These are phyloP conservation scores for Danio kyathit DNA, from an alignment of 2,797 vertebrate species.

Conservation along the genomic window DNA sequence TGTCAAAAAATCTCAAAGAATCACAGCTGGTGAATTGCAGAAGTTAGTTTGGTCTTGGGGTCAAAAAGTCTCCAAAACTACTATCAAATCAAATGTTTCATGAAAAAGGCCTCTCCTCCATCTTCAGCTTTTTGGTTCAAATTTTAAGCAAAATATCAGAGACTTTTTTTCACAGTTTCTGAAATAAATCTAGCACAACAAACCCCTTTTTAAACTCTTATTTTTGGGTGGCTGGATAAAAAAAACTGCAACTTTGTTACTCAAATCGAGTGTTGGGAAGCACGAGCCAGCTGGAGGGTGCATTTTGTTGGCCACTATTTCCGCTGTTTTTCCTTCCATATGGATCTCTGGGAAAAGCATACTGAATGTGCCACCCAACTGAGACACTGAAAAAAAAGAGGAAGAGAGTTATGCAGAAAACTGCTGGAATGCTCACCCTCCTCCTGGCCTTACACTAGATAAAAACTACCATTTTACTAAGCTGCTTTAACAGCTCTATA, in stretches of 20 bases:
- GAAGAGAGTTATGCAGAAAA: background rate
- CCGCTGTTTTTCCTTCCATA: conserved; percentile 22
- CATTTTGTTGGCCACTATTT: conserved; percentile 44
- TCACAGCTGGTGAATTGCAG: too few relatives aligned
- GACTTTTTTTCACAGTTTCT: too few relatives aligned
- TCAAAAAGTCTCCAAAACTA: too few relatives aligned
- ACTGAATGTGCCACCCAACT: conserved; percentile 27
- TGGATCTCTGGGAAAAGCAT: conserved; percentile 23
- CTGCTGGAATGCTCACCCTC: conserved; percentile 9
- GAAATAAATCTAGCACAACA: background rate
- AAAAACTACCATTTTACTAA: conserved; percentile 42
- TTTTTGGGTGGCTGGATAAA: conserved; percentile 9
- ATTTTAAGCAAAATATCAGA: too few relatives aligned
- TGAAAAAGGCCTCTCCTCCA: too few relatives aligned
- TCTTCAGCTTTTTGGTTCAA: too few relatives aligned
- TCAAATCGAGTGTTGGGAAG: conserved; percentile 2
- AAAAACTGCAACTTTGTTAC: background rate
- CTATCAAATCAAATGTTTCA: too few relatives aligned
- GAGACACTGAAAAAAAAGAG: background rate
- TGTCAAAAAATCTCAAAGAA: too few relatives aligned
- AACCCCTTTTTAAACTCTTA: conserved; percentile 3
- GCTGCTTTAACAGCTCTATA: background rate
- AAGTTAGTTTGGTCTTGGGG: too few relatives aligned
- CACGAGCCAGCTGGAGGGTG: conserved; percentile 31
- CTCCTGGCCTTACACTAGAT: background rate